phyloP scores from a whole-genome alignment of 1,140 invertebrate species.

The Papilio helenus region DNA sequence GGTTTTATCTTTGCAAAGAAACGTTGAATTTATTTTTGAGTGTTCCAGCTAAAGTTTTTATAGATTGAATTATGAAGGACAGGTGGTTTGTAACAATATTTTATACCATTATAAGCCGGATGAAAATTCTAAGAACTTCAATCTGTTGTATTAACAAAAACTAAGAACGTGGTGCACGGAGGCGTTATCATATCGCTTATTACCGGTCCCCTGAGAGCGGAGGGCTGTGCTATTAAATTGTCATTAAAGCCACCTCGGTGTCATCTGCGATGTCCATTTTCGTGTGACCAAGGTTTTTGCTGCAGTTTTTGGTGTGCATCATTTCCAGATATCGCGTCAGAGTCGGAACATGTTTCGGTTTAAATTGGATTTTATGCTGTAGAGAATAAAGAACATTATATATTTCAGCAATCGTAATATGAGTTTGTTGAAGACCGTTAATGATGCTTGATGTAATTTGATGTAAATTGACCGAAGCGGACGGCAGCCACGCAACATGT shows the following conservation, averaged over 20 bases:
- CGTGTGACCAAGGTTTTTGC: conserved; percentile 76
- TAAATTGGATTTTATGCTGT: conserved; percentile 6
- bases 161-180: conserved; percentile 55
- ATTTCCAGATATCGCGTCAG: conserved; percentile 22
- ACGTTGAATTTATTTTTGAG: conserved; percentile 19
- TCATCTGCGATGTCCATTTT: conserved; percentile 78
- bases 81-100: conserved; percentile 18
- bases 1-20: conserved; percentile 26
- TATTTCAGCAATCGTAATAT: conserved; percentile 41
- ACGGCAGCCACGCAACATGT: conserved; percentile 77
- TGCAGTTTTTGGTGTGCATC: conserved; percentile 67
- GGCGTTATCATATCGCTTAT: conserved; percentile 78
- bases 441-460: conserved; percentile 78
- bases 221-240: conserved; percentile 80
- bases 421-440: conserved; percentile 66
- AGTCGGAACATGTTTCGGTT: background rate
- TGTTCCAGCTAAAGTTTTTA: conserved; percentile 26
- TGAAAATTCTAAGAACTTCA: conserved; percentile 48
- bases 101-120: conserved; percentile 1
- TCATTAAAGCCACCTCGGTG: conserved; percentile 79
- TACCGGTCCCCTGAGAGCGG: conserved; percentile 70
- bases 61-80: conserved; percentile 25
- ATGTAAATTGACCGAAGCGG: conserved; percentile 77
- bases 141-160: conserved; percentile 67
- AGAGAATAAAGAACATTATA: conserved; percentile 16